Base-by-base conservation (phyloP, 1,140 invertebrate genomes). In the Lordiphosa stackelbergi region DNA sequence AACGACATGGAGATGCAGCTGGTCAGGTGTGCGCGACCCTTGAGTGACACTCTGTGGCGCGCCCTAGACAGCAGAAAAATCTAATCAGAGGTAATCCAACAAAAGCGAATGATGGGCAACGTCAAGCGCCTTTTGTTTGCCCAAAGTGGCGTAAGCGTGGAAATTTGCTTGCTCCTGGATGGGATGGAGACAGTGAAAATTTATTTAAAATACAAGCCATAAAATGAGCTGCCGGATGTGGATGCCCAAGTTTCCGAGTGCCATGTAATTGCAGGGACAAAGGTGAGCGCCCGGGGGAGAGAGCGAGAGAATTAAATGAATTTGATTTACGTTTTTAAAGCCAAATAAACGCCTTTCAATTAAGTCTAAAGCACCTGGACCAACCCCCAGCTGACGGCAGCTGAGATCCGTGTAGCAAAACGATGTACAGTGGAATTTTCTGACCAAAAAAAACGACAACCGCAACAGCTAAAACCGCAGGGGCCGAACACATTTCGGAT, bases 1-100 rank as follows among this genome's bases (percentile, higher is more conserved):
- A 10, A 34, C 40, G 54, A 57, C 54, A 49, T 34, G 51, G 40
- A 56, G 61, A 52, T 55, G 46, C 38, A 42, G 22, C 45, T 56
- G 34, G 55, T 41, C 56, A 58, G 57, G 48, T 68, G 53, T 56
- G 47, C 31, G 16, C 35, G 28, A 38, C 66, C 54, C 60, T 53
- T 64, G 71, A 71, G 53, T 69, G 75, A 69, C 75, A 79, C 75
- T 68, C 64, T 68, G 65, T 11, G 64, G 68, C 54, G 13, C 11
- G 34, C 45, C 35, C 51, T 16, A 49, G 28, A 43, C 59, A 47
- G 65, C 60, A 72, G 62, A 61, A 70, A 85, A 81, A 85, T 85
- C 81, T 85, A 85, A 85, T 85, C 81, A 85, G 81, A 85, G 75
- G 74, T 85, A 85, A 85, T 85, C 81, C 77, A 79, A 81, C 74